Evolutionary conservation across 2,797 vertebrate genomes (phyloP), one percentile per base, ranked within the genome.

Genomic region (Orestias chungarensis): DNA sequence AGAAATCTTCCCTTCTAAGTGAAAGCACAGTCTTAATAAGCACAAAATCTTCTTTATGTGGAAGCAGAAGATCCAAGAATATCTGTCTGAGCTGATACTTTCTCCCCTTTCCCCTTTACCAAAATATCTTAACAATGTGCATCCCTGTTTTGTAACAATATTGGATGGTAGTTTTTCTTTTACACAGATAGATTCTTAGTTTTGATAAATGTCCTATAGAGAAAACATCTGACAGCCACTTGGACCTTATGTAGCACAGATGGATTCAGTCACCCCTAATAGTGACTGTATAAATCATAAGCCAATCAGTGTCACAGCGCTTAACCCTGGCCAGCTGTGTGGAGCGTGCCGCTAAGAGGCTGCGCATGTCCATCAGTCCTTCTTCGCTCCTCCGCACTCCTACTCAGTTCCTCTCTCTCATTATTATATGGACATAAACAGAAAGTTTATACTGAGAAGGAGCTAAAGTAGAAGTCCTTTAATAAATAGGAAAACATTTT

Each of bases 321-420:
- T 70, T 87, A 84, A 91, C 92, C 89, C 73, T 54, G 70, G 71
- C 87, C 92, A 94, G 91, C 93, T 93, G 93, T 76, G 87, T 67
- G 83, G 79, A 91, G 85, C 46, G 85, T 89, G 90, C 86, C 72
- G 55, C 67, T 17, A 46, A n/a, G 76, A 70, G 62, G 71, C 74
- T 73, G 74, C 64, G 49, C 83, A 84, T 47, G 71, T 90, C 85
- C 82, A 77, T 50, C 54, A n/a, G 57, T 70, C 79, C 76, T 67
- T 54, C 35, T 31, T 71, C 44, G 46, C 65, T 73, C 75, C 54
- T 73, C 52, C 55, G 35, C 1, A n/a, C 38, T 52, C 78, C 80
- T 76, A 69, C 71, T 68, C 70, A 79, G 27, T 68, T 44, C 70
- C 38, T 46, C 72, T 61, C 8, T 79, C 71, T 70, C 52, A 43